Base-by-base conservation (phyloP, 2,797 vertebrate genomes). In the Rhinella marina region DNA sequence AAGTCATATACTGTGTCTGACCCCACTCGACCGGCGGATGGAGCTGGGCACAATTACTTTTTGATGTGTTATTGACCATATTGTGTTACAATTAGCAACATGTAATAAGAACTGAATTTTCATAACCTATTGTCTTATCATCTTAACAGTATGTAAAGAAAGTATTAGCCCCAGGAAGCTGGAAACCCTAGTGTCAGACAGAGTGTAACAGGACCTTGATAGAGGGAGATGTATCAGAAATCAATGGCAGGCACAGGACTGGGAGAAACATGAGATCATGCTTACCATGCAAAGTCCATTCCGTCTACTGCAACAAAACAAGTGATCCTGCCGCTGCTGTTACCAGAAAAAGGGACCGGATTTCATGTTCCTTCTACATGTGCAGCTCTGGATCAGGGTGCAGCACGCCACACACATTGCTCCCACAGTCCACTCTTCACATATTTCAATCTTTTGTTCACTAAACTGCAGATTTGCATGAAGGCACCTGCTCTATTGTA, bases 151-250 rank as follows among this genome's bases (percentile, higher is more conserved):
- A 85, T 75, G 48, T 19, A 59, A 59, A 82, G 41, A 87, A 87
- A 82, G 75, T 52, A 82, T 76, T 61, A 41, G 19, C 84, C 68
- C 72, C 72, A 68, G 72, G 84, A 86, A 82, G 32, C 80, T 78
- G 8, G 62, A 79, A 82, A 83, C 70, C 76, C 32, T 78, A 81
- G 85, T 78, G 80, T 72, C 79, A 87, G 73, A 70, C 29, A 61
- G 54, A 54, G 80, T 83, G 75, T 62, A 89, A 89, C 72, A 86
- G 79, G 73, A 86, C 68, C 48, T 59, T 56, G 84, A 80, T 77
- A 86, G 80, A 72, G 88, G 78, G 85, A 86, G 81, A 79, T 86
- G 88, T 83, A 89, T 89, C 85, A 89, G 84, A 86, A 86, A 89
- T 89, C 88, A 86, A 89, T 86, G 72, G 25, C 79, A 82, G 75